Percentiles rank a stretch among this genome's conserved stretches.
Evolutionary conservation across 2,797 vertebrate species (phyloP).

Genomic region (Enoplosus armatus): DNA sequence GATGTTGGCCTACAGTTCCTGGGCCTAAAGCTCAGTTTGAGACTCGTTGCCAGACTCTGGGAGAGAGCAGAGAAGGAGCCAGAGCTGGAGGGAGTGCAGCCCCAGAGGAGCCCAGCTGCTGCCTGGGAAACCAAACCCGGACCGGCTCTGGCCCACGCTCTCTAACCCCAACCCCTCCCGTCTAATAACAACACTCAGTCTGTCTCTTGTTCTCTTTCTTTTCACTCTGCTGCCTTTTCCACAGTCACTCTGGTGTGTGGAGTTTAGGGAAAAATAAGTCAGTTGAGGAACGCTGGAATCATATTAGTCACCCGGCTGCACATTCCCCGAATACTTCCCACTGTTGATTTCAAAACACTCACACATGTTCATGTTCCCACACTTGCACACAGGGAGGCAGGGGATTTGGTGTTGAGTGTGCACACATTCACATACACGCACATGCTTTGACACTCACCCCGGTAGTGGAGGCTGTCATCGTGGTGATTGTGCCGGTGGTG

Average conservation of each 20-base stretch:
- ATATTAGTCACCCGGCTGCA: constrained; percentile 51
- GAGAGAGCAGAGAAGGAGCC: constrained; percentile 46
- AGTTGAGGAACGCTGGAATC: constrained; percentile 34
- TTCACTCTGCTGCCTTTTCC: constrained; percentile 47
- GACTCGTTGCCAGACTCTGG: constrained; percentile 49
- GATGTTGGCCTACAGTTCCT: constrained; percentile 46
- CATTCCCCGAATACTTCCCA: constrained; percentile 72
- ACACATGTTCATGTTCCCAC: constrained; percentile 66
- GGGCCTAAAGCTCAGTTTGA: constrained; percentile 44
- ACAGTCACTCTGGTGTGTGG: constrained; percentile 42
- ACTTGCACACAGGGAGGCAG: constrained; percentile 7
- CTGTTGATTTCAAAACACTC: constrained; percentile 62
- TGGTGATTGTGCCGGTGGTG: constrained; percentile 88
- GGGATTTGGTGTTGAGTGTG: constrained; percentile 3
- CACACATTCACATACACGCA: constrained; percentile 20
- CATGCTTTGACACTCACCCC: constrained; percentile 73
- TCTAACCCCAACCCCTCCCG: constrained; percentile 65
- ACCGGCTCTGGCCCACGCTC: constrained; percentile 69
- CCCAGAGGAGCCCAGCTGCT: constrained; percentile 75
- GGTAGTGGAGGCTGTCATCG: constrained; percentile 79
- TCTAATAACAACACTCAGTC: constrained; percentile 61
- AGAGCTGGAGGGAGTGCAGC: constrained; percentile 61
- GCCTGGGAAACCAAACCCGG: constrained; percentile 79
- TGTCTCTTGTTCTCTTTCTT: constrained; percentile 38
- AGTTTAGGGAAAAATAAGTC: constrained; percentile 57